These are phyloP conservation scores for Onychomys torridus DNA, from an alignment of 2,797 vertebrate species.

Conservation along the genomic window DNA sequence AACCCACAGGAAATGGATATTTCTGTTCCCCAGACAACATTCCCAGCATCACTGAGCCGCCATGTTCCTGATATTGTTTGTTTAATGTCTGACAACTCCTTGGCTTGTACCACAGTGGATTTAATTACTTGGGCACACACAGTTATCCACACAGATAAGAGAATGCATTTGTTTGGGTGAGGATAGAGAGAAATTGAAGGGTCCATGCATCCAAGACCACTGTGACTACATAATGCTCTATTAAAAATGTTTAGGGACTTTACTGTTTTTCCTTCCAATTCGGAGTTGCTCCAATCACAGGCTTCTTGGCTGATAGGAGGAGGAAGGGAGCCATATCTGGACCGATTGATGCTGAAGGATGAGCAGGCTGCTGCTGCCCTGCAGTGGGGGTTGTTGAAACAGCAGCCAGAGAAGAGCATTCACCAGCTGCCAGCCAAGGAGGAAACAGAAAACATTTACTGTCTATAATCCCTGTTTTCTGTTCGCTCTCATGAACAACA, in stretches of 20 bases:
- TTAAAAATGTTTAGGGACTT: slow-evolving; percentile 56
- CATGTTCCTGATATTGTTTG: slow-evolving; percentile 19
- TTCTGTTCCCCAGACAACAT: not conserved
- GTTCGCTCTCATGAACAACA: not conserved
- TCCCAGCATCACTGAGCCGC: not conserved
- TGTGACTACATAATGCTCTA: slow-evolving; percentile 12
- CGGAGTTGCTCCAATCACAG: not conserved
- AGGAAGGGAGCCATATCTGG: not conserved
- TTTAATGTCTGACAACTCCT: slow-evolving; percentile 57
- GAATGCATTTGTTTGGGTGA: slow-evolving; percentile 54
- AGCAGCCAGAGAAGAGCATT: not conserved
- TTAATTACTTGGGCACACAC: slow-evolving; percentile 40
- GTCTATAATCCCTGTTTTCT: not conserved
- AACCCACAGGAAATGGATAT: not conserved
- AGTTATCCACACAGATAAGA: slow-evolving; percentile 59
- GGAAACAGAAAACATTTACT: not conserved
- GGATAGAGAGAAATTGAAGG: slow-evolving; percentile 27
- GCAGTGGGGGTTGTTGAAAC: slow-evolving; percentile 64
- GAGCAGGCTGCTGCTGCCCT: slow-evolving; percentile 77
- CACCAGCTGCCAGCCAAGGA: not conserved
- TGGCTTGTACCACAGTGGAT: not conserved
- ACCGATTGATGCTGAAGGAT: accelerated
- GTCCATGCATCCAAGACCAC: not conserved
- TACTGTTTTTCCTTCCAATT: not conserved
- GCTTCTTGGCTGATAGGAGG: not conserved